A percentile compares a stretch with the other conserved stretches of the same genome.
These are phyloP conservation scores for Caracal caracal DNA, from an alignment of 2,113 vertebrate genomes.

Conservation along the genomic window DNA sequence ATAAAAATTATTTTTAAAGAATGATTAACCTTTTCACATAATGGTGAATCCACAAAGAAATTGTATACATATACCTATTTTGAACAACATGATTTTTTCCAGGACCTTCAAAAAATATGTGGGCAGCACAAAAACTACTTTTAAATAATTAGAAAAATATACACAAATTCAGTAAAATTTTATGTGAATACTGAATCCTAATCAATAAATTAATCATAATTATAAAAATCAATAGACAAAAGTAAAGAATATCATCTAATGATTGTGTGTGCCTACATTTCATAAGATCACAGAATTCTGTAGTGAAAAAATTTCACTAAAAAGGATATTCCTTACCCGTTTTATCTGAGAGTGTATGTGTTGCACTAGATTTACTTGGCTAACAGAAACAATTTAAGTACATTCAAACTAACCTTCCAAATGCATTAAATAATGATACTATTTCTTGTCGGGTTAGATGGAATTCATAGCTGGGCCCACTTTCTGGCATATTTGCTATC, in stretches of 20 bases:
- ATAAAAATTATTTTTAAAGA: constrained; percentile 47
- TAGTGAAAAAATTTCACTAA: constrained; percentile 15
- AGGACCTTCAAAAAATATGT: background rate
- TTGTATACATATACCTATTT: background rate
- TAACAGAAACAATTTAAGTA: constrained; percentile 42
- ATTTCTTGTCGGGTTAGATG: constrained; percentile 95
- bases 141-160: constrained; percentile 36
- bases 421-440: constrained; percentile 95
- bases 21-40: constrained; percentile 27
- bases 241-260: constrained; percentile 27
- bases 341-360: background rate
- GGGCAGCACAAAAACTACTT: background rate
- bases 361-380: constrained; percentile 45
- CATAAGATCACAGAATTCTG: constrained; percentile 23
- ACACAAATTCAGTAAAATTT: background rate
- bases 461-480: constrained; percentile 88
- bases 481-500: constrained; percentile 90
- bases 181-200: background rate
- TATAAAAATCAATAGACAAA: constrained; percentile 15
- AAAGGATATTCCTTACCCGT: constrained; percentile 33
- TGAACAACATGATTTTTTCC: constrained; percentile 4
- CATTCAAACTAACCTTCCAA: constrained; percentile 90
- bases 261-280: background rate
- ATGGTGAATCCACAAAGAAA: constrained; percentile 3
- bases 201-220: constrained; percentile 41